Percentiles rank a stretch among this genome's conserved stretches.
phyloP scores from a whole-genome alignment of 2,797 vertebrate species.

The Tragopan temminckii region DNA sequence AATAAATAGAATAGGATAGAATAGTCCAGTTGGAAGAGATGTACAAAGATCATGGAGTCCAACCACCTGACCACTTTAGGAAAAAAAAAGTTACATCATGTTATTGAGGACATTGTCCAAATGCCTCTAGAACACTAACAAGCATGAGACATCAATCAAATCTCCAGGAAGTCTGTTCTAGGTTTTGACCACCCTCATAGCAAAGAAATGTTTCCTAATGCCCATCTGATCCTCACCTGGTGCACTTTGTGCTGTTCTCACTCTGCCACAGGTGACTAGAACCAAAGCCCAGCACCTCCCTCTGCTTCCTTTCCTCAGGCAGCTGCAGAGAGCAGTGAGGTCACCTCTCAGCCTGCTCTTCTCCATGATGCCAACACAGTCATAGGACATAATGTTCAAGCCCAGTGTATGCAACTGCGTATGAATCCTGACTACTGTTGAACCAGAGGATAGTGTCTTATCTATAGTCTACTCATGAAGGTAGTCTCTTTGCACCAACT shows the following conservation, averaged over 20 bases:
- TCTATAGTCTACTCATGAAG: neutral
- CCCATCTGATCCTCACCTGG: neutral
- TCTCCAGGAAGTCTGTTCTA: neutral
- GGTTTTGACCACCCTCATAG: neutral
- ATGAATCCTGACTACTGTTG: fast-evolving
- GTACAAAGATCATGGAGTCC: neutral
- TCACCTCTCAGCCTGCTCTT: neutral
- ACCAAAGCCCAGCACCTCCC: neutral
- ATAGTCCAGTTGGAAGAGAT: neutral
- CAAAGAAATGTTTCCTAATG: neutral
- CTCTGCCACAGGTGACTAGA: neutral
- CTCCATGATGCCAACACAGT: neutral
- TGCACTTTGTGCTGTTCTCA: neutral
- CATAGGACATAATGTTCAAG: neutral
- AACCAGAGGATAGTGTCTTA: neutral
- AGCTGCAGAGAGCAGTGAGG: neutral
- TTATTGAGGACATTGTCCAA: neutral
- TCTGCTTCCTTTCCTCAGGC: neutral
- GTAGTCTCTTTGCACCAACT: neutral
- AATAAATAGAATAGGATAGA: neutral
- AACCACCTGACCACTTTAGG: neutral
- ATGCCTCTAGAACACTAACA: neutral
- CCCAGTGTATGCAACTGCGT: neutral
- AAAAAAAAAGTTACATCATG: neutral
- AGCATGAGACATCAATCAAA: neutral